Conservation (phyloP, 2,797 vertebrate species). For the Tadarida brasiliensis region DNA sequence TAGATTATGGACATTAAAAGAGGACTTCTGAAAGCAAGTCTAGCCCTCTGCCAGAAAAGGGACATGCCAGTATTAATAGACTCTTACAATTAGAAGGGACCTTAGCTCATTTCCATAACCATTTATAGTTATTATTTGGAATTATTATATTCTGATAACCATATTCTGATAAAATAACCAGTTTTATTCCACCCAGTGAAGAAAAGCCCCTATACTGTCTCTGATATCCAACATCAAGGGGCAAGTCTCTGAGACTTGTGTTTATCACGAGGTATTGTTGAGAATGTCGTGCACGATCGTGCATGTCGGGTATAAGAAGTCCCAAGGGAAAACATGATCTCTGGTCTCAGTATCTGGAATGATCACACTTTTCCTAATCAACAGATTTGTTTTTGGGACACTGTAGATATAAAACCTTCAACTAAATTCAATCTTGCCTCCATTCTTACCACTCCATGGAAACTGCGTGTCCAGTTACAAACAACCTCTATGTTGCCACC, state of each 20-base stretch:
- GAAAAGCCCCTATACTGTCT: background rate
- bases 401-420: background rate
- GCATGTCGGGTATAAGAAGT: background rate
- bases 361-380: background rate
- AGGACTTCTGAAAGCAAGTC: background rate
- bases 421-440: background rate
- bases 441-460: background rate
- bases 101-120: background rate
- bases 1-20: background rate
- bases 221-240: background rate
- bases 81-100: background rate
- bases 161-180: slow-evolving; percentile 8
- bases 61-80: background rate
- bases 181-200: background rate
- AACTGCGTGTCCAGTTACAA: background rate
- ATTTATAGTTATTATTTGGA: background rate
- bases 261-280: background rate
- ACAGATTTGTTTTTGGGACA: background rate
- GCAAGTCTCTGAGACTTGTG: background rate
- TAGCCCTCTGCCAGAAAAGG: background rate
- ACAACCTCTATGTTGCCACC: background rate
- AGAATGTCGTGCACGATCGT: background rate
- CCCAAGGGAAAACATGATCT: background rate
- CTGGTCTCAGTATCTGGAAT: background rate
- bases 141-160: background rate